Conservation (phyloP, 1,140 invertebrate genomes). For the Caerostris extrusa region DNA sequence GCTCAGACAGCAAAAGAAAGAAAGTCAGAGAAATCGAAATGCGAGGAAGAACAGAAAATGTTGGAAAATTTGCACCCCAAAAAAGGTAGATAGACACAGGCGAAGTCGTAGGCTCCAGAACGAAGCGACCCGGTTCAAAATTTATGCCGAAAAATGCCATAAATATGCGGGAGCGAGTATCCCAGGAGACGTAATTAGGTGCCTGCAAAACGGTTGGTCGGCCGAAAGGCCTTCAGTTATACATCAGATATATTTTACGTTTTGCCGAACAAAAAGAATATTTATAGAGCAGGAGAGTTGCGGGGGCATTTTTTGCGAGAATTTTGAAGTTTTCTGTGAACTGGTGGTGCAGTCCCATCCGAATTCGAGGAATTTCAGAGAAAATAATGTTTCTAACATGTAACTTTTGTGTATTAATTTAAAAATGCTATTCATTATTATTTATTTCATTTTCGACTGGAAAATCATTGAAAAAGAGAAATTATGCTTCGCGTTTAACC, state of each 20-base stretch:
- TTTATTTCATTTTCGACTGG: no score
- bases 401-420: no score
- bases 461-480: no score
- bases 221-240: constrained; percentile 40
- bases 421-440: no score
- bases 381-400: no score
- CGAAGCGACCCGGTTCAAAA: constrained; percentile 15
- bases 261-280: constrained; percentile 37
- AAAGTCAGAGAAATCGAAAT: not conserved
- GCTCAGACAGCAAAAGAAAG: no score
- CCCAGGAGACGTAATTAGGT: constrained; percentile 68
- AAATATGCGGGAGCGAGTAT: constrained; percentile 52
- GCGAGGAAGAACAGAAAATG: constrained; percentile 41
- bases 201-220: constrained; percentile 36
- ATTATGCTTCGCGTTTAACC: no score
- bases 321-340: not conserved
- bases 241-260: constrained; percentile 58
- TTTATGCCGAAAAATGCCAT: constrained; percentile 69
- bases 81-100: constrained; percentile 49
- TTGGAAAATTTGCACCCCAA: constrained; percentile 66
- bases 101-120: not conserved
- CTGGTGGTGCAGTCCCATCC: not conserved
- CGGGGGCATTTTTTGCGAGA: not conserved
- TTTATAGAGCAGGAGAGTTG: constrained; percentile 41
- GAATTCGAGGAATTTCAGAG: not conserved